Base-by-base conservation (phyloP, 2,113 vertebrate species). In the Galeopterus variegatus region DNA sequence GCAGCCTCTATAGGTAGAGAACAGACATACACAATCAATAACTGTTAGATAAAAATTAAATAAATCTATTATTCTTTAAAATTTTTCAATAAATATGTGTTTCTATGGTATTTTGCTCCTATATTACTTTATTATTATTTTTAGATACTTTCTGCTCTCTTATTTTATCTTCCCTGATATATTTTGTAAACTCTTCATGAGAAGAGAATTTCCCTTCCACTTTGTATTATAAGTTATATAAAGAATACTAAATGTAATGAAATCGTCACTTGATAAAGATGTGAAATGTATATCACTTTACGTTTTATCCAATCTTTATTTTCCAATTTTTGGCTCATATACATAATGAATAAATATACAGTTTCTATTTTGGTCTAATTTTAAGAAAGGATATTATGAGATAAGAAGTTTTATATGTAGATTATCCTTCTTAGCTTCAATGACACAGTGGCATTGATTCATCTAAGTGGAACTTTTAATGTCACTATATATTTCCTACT, bases 401-500 rank as follows among this genome's bases (percentile, higher is more conserved):
- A 91, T 94, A 85, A 13, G 5, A 85, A 54, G 21, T 73, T 94
- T 76, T 93, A 76, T 14, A 9, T 72, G 45, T 75, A 65, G 8
- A 96, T 88, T 15, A 94, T 80, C 26, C 24, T 92, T 91, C 17
- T 56, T 67, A 88, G n/a, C 1, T 50, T 91, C 28, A 93, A 64
- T 88, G 56, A 73, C 62, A 72, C 50, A 88, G 33, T 87, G 21
- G 14, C 67, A 89, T 65, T 91, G 33, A 93, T 85, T 93, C 24
- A 85, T 88, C 54, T 77, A 76, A 91, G 73, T 73, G 50, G 26
- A 86, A 93, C 36, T 72, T 96, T 96, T 93, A 94, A 97, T 83
- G 45, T 85, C 86, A 97, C 48, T 88, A 19, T 85, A 88, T 67
- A 88, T 96, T 93, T 98, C 50, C 67, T 86, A 56, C 56, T 94